Conservation (phyloP, 2,888 invertebrate genomes). For the Drosophila leonis region DNA sequence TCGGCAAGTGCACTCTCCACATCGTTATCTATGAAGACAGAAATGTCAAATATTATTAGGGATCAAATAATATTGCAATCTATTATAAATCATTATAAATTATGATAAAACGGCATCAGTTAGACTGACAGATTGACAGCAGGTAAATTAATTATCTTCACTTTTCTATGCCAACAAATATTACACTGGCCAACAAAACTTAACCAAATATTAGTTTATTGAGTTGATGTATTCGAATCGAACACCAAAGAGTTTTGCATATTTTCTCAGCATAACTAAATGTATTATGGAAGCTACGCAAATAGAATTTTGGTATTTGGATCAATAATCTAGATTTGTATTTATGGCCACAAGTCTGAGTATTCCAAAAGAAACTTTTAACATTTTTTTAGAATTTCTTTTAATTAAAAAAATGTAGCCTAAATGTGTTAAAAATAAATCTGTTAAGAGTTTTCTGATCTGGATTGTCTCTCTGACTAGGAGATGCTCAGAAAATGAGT, state of each 20-base stretch:
- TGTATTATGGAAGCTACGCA: background rate
- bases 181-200: background rate
- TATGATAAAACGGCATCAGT: background rate
- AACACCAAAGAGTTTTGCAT: background rate
- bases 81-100: background rate
- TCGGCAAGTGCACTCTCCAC: conserved; percentile 80
- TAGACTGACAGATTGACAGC: background rate
- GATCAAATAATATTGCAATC: background rate
- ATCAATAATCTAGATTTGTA: background rate
- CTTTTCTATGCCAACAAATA: background rate
- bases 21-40: conserved; percentile 75
- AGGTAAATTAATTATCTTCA: background rate
- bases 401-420: background rate
- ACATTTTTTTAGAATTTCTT: background rate
- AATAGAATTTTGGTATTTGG: conserved; percentile 4
- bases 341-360: background rate
- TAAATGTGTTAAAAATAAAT: background rate
- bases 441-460: background rate
- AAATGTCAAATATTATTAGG: background rate
- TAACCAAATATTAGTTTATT: background rate
- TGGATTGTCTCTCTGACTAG: background rate
- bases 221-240: background rate
- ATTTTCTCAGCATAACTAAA: background rate
- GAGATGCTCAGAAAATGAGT: background rate
- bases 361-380: background rate